Conservation (phyloP, 2,113 vertebrate species). For the Chionomys nivalis region DNA sequence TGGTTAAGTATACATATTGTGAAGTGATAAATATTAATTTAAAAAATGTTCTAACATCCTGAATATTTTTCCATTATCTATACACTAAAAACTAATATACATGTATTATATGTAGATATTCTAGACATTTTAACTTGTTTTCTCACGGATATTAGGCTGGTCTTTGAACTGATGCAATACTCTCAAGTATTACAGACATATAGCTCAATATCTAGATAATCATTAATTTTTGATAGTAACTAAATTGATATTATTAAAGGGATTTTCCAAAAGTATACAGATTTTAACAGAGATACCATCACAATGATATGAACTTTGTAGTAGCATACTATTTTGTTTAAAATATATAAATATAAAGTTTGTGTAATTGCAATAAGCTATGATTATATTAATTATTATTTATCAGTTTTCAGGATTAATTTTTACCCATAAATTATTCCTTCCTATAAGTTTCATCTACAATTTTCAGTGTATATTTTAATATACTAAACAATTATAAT, state of each 20-base stretch:
- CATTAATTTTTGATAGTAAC: not conserved
- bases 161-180: not conserved
- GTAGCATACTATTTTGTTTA: not conserved
- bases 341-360: not conserved
- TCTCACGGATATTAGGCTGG: not conserved
- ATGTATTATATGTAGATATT: not conserved
- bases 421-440: not conserved
- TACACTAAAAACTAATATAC: not conserved
- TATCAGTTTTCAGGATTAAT: not conserved
- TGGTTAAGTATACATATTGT: conserved; percentile 26
- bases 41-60: not conserved
- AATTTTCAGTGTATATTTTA: not conserved
- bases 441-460: conserved; percentile 3
- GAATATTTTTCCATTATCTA: not conserved
- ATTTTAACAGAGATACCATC: not conserved
- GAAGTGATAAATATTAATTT: conserved; percentile 33
- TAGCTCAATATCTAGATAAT: not conserved
- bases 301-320: not conserved
- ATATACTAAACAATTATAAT: not conserved
- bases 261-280: not conserved
- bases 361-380: not conserved
- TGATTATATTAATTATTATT: not conserved
- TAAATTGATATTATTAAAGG: not conserved
- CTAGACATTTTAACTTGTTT: not conserved
- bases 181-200: not conserved